Percentiles rank a stretch among this genome's conserved stretches.
phyloP scores from a whole-genome alignment of 2,113 vertebrate species.

The Psammodynastes pulverulentus region DNA sequence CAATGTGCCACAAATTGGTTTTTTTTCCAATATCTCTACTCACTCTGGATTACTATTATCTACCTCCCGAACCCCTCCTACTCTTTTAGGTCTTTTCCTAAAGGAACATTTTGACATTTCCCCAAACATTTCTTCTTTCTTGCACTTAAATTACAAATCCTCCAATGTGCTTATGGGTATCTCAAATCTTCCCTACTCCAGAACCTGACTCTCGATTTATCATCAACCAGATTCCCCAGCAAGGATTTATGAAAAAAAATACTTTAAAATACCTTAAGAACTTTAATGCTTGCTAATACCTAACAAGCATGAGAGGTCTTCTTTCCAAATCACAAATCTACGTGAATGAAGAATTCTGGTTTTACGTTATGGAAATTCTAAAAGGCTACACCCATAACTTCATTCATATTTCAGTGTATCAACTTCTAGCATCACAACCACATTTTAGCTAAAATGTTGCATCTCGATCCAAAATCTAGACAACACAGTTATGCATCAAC shows the following conservation, averaged over 20 bases:
- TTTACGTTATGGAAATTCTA: background rate
- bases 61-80: background rate
- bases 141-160: background rate
- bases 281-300: background rate
- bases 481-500: background rate
- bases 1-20: background rate
- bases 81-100: background rate
- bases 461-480: background rate
- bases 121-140: background rate
- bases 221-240: background rate
- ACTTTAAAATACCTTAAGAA: background rate
- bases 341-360: slow-evolving; percentile 3
- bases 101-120: background rate
- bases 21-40: background rate
- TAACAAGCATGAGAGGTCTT: background rate
- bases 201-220: background rate
- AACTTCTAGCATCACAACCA: background rate
- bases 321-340: slow-evolving; percentile 4
- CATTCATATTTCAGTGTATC: background rate
- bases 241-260: slow-evolving; percentile 43
- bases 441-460: background rate
- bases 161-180: background rate
- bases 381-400: background rate
- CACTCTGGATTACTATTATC: background rate
- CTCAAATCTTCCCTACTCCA: background rate